Conservation (phyloP, 2,888 invertebrate genomes). For the Autographa gamma region DNA sequence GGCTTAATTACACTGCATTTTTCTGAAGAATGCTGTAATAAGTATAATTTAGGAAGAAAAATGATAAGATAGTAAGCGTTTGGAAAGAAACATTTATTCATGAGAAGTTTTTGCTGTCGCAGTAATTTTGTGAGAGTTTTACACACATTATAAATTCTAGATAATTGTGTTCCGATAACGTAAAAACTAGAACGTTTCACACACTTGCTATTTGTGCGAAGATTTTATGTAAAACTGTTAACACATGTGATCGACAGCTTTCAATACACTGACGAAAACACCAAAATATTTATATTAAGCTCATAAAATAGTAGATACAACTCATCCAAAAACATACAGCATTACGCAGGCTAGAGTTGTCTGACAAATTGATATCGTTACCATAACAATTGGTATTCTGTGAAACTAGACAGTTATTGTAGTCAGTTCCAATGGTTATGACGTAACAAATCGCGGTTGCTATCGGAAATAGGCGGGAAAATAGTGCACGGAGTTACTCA, state of each 20-base stretch:
- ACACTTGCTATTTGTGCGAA: no score
- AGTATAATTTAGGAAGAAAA: not conserved
- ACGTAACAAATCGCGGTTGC: conserved; percentile 31
- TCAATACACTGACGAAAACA: no score
- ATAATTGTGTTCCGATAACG: no score
- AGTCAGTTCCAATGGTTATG: conserved; percentile 38
- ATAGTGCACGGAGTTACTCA: conserved; percentile 19
- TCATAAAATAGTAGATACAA: not conserved
- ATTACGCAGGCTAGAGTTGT: not conserved
- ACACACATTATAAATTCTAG: no score
- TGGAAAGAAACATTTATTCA: no score
- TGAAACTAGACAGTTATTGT: conserved; percentile 20
- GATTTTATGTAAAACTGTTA: no score
- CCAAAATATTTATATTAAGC: not conserved
- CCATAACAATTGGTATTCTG: conserved; percentile 24
- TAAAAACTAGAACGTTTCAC: no score
- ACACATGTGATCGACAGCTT: no score
- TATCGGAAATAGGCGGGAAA: conserved; percentile 40
- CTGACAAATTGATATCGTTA: conserved; percentile 7
- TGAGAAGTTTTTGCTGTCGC: no score
- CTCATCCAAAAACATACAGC: not conserved
- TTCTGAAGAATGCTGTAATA: not conserved
- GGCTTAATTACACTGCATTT: not conserved
- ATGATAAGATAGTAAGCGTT: no score
- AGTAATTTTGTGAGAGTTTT: no score